Evolutionary conservation across 2,113 vertebrate species (phyloP).

Genomic region (Puffinus mauretanicus): DNA sequence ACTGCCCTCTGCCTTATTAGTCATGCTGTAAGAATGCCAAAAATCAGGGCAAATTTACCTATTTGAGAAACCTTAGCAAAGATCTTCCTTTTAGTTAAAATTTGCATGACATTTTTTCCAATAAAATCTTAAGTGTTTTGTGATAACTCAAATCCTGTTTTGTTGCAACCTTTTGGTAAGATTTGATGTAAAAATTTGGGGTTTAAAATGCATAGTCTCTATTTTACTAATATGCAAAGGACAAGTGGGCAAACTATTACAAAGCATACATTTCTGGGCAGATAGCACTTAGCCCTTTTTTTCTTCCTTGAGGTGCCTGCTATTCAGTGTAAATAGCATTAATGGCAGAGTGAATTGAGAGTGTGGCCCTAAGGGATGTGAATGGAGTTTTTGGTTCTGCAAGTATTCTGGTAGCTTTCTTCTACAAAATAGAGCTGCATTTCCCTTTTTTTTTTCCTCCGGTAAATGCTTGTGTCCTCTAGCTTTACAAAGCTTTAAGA

Average conservation of each 20-base stretch:
- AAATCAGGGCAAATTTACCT: background rate
- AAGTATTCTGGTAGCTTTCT: background rate
- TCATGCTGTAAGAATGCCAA: background rate
- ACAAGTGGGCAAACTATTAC: background rate
- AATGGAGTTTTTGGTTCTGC: background rate
- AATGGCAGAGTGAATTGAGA: background rate
- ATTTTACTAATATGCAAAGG: background rate
- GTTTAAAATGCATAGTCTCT: background rate
- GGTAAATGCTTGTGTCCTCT: background rate
- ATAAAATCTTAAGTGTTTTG: background rate
- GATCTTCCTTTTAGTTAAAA: background rate
- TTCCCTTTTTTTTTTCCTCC: background rate
- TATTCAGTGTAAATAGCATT: background rate
- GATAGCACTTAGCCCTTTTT: background rate
- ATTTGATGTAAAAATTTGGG: background rate
- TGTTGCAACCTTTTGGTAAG: background rate
- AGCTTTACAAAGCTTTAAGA: background rate
- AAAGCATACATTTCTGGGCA: background rate
- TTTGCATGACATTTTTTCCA: background rate
- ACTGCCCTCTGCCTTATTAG: background rate
- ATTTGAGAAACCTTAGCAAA: background rate
- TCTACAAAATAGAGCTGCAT: background rate
- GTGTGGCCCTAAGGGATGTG: background rate
- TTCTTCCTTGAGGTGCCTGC: background rate
- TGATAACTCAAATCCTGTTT: background rate